A percentile compares a stretch with the other conserved stretches of the same genome.
Conservation (phyloP, 2,888 invertebrate species). For the Marronus borbonicus region DNA sequence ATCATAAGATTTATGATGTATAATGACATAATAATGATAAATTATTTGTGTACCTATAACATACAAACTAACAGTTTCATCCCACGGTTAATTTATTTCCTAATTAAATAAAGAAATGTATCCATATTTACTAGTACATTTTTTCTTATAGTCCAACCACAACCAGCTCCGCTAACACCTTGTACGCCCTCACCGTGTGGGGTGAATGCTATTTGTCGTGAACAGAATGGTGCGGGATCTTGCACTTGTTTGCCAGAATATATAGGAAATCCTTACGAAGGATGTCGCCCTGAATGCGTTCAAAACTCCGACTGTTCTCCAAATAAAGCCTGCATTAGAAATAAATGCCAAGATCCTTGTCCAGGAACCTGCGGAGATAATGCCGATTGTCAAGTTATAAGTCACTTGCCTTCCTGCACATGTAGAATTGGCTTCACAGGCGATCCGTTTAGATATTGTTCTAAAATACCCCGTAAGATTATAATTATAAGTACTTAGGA, state of each 20-base stretch:
- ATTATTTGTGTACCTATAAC: neutral
- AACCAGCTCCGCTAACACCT: constrained; percentile 64
- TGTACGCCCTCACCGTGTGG: constrained; percentile 75
- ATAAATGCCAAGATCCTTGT: constrained; percentile 74
- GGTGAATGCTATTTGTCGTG: constrained; percentile 79
- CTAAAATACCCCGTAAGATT: constrained; percentile 64
- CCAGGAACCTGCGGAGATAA: constrained; percentile 72
- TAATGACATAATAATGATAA: neutral
- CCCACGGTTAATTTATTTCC: neutral
- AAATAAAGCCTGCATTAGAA: constrained; percentile 72
- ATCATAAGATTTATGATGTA: neutral
- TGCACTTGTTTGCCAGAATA: constrained; percentile 81
- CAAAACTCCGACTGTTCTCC: constrained; percentile 68
- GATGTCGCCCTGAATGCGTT: constrained; percentile 74
- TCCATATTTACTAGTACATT: neutral
- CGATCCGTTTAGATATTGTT: constrained; percentile 75
- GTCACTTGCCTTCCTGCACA: constrained; percentile 77
- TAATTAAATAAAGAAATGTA: neutral
- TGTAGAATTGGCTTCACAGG: constrained; percentile 78
- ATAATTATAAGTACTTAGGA: neutral
- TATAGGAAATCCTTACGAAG: constrained; percentile 82
- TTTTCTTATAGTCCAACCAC: constrained; percentile 39
- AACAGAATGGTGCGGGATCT: constrained; percentile 79
- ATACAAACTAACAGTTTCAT: neutral
- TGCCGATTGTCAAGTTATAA: constrained; percentile 72